Evolutionary conservation across 2,113 vertebrate species (phyloP), one percentile per base, ranked within the genome.

Genomic region (Colistium nudipinnis): DNA sequence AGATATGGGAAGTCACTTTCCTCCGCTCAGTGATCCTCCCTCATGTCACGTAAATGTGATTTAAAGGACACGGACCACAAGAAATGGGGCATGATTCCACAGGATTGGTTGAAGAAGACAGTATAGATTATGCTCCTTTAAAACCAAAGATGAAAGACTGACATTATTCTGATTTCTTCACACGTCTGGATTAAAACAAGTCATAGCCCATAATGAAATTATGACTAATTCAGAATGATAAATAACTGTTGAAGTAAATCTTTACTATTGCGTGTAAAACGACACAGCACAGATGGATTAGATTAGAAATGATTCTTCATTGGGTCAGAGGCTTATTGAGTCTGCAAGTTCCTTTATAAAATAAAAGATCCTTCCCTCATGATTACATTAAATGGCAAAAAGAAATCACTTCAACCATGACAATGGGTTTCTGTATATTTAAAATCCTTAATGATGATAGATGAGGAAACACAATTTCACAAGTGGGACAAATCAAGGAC

Each of bases 11-110:
- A 43, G 47, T 31, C 30, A 8, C 52, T 53, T 45, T 41, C 25
- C 47, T 13, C 5, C 13, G 43, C 52, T 31, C 33, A 19, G 60
- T 28, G 27, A 71, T 64, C 64, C 44, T 62, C 55, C 54, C 44
- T 62, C 53, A 45, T 19, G 38, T 48, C 11, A 7, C n/a, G 39
- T 45, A 43, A 45, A 2, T 48, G 27, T 48, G 75, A 64, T 36
- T 62, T 76, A 67, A 79, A 57, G 68, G 74, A 79, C 56, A 60
- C 79, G 14, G 31, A 76, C 49, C 76, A 69, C 11, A 54, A 38
- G 59, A 62, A 69, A 57, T 47, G 48, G 44, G 64, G 30, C 36
- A 70, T 53, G 76, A 81, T 51, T 77, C 27, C 43, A 68, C 57
- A 44, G 14, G 67, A 78, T 22, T 80, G 45, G 43, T n/a, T 83